phyloP scores from a whole-genome alignment of 2,797 vertebrate species.

The Lutjanus campechanus region DNA sequence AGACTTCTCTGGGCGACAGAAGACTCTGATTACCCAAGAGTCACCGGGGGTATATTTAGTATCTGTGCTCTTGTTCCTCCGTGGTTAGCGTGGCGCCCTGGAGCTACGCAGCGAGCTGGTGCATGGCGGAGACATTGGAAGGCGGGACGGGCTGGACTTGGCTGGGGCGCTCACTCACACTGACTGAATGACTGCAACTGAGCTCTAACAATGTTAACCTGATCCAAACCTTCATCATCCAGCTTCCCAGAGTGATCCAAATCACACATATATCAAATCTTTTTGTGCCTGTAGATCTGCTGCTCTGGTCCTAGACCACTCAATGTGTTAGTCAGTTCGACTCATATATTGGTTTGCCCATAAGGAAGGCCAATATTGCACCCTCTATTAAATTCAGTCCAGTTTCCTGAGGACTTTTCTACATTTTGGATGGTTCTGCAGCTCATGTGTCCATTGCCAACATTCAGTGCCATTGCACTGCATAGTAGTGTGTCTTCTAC shows the following conservation, averaged over 20 bases:
- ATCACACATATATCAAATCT: constrained; percentile 21
- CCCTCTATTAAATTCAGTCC: not conserved
- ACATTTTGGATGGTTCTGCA: not conserved
- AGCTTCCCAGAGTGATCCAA: constrained; percentile 14
- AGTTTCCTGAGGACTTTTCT: no score
- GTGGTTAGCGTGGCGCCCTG: constrained; percentile 59
- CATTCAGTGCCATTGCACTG: not conserved
- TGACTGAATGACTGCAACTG: constrained; percentile 27
- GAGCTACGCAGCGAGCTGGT: constrained; percentile 65
- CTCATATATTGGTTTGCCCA: not conserved
- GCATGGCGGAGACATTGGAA: constrained; percentile 40
- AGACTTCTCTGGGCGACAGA: constrained; percentile 83
- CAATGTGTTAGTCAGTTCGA: constrained; percentile 9
- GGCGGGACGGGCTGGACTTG: constrained; percentile 46
- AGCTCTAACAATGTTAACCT: constrained; percentile 38
- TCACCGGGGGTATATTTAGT: constrained; percentile 86
- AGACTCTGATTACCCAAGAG: constrained; percentile 88
- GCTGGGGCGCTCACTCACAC: constrained; percentile 8
- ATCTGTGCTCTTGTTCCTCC: constrained; percentile 73
- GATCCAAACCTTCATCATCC: constrained; percentile 51
- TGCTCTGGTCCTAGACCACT: constrained; percentile 14
- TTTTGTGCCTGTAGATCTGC: constrained; percentile 15
- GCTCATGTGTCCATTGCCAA: not conserved
- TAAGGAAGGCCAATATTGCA: not conserved
- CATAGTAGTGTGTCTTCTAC: no score